Conservation (phyloP, 2,113 vertebrate species). For the Vulpes vulpes region DNA sequence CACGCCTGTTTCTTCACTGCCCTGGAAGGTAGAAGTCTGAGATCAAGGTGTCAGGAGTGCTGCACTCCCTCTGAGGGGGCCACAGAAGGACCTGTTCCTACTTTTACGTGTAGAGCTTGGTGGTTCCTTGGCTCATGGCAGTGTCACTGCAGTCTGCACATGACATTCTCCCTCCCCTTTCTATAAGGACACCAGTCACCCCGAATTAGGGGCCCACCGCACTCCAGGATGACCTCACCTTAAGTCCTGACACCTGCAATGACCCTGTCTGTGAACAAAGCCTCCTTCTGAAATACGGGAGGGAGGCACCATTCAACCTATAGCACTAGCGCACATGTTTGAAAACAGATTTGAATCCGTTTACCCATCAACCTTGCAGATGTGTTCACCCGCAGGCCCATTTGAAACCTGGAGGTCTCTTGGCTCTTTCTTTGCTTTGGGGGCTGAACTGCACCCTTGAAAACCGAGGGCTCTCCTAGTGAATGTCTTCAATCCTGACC, state of each 20-base stretch:
- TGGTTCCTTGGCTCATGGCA: background rate
- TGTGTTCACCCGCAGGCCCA: background rate
- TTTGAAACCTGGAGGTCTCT: background rate
- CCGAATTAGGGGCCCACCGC: background rate
- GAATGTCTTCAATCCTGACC: background rate
- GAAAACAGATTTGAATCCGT: background rate
- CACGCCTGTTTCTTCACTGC: background rate
- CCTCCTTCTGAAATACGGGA: background rate
- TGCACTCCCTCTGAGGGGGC: background rate
- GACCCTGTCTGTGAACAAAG: background rate
- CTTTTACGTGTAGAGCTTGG: background rate
- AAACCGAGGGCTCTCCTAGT: background rate
- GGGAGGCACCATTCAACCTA: background rate
- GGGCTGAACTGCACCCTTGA: background rate
- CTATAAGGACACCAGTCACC: background rate
- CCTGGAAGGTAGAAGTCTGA: background rate
- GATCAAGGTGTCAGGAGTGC: background rate
- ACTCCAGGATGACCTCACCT: background rate
- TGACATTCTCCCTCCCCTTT: background rate
- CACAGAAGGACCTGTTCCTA: background rate
- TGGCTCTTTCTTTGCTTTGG: background rate
- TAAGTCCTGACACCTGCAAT: background rate
- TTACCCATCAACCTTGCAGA: background rate
- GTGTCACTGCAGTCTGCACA: background rate
- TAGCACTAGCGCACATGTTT: background rate